Evolutionary conservation across 2,113 vertebrate genomes (phyloP), one percentile per base, ranked within the genome.

Genomic region (Callipepla californica): DNA sequence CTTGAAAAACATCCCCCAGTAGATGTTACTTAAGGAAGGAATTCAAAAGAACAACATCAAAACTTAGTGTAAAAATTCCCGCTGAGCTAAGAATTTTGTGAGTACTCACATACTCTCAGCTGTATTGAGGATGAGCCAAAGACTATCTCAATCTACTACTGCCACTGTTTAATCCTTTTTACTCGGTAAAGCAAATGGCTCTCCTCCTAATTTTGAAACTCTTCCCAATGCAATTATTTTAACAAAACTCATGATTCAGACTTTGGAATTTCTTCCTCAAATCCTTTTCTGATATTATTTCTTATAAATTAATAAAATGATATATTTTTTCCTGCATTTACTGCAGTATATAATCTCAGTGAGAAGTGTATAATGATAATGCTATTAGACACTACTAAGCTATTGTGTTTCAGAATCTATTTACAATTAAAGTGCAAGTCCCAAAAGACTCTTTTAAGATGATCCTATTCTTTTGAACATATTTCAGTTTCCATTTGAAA

Each of bases 201-300:
- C 1, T 38, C 90, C 73, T 91, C 32, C n/a, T 40, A 81, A 79
- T 85, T 90, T 95, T 96, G 95, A 96, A 95, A 94, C 80, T 73
- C 87, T 95, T 96, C 90, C 94, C 90, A 28, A 65, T 38, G 57
- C 66, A 96, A 96, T 95, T 90, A 95, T 95, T 96, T 96, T 93
- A 94, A 93, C 40, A 94, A 94, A 96, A 96, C 91, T 2, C 82
- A 90, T 40, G n/a, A 96, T 95, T 94, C 94, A 96, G 96, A 87
- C 93, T 86, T 96, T 96, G 94, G 96, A 96, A 94, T 93, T 94
- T 94, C 94, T 95, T 95, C 94, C 94, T 91, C 93, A 96, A 95
- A 94, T 84, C 76, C 34, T 95, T 93, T 87, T 90, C 91, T 75
- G 66, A 73, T 94, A 86, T 94, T 96, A 96, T 96, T 96, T 96